A percentile compares a stretch with the other conserved stretches of the same genome.
Conservation (phyloP, 2,888 invertebrate genomes). For the Nasonovia ribisnigri region DNA sequence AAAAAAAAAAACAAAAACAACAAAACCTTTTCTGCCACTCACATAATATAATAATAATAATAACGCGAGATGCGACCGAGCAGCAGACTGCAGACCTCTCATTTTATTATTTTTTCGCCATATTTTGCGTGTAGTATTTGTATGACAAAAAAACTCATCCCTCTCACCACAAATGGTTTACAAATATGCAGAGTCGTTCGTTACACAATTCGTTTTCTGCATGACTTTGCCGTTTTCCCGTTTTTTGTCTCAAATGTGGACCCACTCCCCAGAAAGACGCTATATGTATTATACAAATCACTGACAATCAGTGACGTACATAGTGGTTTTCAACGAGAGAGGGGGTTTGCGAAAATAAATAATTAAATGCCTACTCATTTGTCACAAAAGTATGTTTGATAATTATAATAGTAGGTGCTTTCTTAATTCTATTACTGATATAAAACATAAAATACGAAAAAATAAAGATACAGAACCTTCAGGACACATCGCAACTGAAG, state of each 20-base stretch:
- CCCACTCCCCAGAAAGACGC: not conserved
- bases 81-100: not conserved
- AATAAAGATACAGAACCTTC: not conserved
- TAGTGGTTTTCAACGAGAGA: not conserved
- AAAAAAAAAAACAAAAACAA: not conserved
- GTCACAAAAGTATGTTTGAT: no score
- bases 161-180: not conserved
- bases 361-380: no score
- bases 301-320: not conserved
- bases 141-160: not conserved
- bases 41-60: not conserved
- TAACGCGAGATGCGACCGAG: not conserved
- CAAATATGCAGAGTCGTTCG: not conserved
- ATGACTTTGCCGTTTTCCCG: slow-evolving; percentile 27
- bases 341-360: no score
- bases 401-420: no score
- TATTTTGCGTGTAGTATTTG: not conserved
- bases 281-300: not conserved
- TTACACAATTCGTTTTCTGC: slow-evolving; percentile 53
- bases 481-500: not conserved
- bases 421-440: no score
- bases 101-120: not conserved
- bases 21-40: not conserved
- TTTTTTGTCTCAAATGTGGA: not conserved
- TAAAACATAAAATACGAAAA: no score